Conservation (phyloP, 2,113 vertebrate genomes). For the Halcyon malimbica region DNA sequence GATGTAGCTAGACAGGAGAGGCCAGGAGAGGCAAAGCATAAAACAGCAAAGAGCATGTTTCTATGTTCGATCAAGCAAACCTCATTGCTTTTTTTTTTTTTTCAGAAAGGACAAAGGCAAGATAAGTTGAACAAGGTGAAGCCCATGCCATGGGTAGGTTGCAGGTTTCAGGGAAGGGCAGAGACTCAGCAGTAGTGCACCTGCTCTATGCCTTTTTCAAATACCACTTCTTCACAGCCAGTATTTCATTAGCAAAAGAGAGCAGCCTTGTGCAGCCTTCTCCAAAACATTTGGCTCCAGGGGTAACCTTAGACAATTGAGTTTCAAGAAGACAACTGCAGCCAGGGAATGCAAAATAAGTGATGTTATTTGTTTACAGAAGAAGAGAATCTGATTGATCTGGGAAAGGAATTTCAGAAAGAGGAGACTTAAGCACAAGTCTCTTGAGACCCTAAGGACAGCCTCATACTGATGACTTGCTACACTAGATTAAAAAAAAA, state of each 20-base stretch:
- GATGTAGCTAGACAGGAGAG: background rate
- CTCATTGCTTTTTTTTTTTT: background rate
- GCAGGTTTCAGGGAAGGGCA: background rate
- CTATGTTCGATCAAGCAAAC: background rate
- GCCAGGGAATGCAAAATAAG: background rate
- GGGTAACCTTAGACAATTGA: background rate
- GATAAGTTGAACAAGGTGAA: background rate
- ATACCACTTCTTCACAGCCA: background rate
- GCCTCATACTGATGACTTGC: background rate
- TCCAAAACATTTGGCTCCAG: background rate
- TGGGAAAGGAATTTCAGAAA: background rate
- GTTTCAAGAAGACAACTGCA: background rate
- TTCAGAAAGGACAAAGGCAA: background rate
- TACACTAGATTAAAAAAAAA: background rate
- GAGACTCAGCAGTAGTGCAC: background rate
- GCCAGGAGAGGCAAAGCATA: background rate
- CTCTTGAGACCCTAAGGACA: background rate
- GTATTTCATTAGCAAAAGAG: background rate
- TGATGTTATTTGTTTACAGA: background rate
- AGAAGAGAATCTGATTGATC: background rate
- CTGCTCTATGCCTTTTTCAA: background rate
- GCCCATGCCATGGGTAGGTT: background rate
- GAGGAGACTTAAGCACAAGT: background rate
- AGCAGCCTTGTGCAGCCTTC: background rate
- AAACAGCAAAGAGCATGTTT: background rate